Percentiles rank a stretch among this genome's conserved stretches.
These are phyloP conservation scores for Phalacrocorax aristotelis DNA, from an alignment of 2,113 vertebrate genomes.

Conservation along the genomic window DNA sequence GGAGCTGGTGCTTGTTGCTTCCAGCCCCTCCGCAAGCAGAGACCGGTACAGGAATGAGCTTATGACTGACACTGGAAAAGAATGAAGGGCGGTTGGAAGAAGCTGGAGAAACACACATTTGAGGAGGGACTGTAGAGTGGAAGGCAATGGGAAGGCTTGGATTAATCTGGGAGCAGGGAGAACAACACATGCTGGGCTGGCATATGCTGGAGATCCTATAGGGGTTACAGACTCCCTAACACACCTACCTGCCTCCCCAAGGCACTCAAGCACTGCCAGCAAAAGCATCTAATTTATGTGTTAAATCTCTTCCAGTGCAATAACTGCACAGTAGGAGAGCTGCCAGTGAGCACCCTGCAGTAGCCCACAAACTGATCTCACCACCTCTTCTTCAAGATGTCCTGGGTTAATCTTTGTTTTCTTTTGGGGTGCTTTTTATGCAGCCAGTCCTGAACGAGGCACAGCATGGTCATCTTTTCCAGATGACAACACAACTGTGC, in stretches of 20 bases:
- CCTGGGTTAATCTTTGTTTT: not conserved
- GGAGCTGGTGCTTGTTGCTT: not conserved
- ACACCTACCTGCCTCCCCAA: not conserved
- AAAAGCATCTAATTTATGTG: not conserved
- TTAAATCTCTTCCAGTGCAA: not conserved
- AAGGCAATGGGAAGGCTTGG: not conserved
- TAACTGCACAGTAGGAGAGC: not conserved
- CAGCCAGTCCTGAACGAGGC: not conserved
- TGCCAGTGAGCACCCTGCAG: accelerated
- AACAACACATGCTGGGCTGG: not conserved
- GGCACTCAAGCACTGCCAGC: not conserved
- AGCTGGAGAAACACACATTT: not conserved
- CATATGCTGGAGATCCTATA: too few species aligned
- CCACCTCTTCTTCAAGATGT: not conserved
- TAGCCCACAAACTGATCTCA: not conserved
- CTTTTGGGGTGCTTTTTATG: not conserved
- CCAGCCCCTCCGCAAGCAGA: not conserved
- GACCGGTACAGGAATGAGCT: not conserved
- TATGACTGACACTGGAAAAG: not conserved
- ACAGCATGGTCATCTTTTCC: not conserved
- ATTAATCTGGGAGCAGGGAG: not conserved
- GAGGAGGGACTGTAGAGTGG: not conserved
- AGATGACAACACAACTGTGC: not conserved
- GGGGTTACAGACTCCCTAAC: not conserved
- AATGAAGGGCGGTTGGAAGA: not conserved